A percentile compares a stretch with the other conserved stretches of the same genome.
Evolutionary conservation across 2,888 invertebrate species (phyloP).

Genomic region (Sphaeridia pumilis): DNA sequence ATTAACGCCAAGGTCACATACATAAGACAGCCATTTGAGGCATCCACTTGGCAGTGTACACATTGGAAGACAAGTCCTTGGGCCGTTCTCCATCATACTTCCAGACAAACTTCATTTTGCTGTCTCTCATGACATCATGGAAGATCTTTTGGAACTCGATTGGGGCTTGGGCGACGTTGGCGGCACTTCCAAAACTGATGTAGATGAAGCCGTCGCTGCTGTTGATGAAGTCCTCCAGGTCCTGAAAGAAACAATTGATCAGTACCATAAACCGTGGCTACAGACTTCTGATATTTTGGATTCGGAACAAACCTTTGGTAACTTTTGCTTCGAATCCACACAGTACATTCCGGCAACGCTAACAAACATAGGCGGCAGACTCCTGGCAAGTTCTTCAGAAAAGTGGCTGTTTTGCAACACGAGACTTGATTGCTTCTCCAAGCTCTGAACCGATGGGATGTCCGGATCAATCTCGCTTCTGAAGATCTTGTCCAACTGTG

Average conservation of each 20-base stretch:
- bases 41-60: conserved; percentile 21
- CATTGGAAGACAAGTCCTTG: conserved; percentile 20
- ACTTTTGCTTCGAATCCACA: conserved; percentile 7
- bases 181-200: conserved; percentile 31
- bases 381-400: conserved; percentile 20
- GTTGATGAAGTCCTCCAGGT: conserved; percentile 26
- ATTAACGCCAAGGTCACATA: not conserved
- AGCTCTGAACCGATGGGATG: conserved; percentile 16
- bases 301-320: conserved; percentile 5
- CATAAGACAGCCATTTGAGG: conserved; percentile 26
- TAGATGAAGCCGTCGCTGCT: conserved; percentile 26
- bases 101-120: conserved; percentile 20
- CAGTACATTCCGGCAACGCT: conserved; percentile 13
- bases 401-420: conserved; percentile 26
- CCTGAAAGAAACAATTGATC: conserved; percentile 10
- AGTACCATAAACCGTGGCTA: not conserved
- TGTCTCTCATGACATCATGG: conserved; percentile 5
- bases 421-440: conserved; percentile 22
- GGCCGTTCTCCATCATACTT: conserved; percentile 23
- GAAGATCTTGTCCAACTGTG: conserved; percentile 15
- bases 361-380: conserved; percentile 13
- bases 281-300: not conserved
- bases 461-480: conserved; percentile 13
- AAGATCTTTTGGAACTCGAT: conserved; percentile 13
- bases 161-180: conserved; percentile 25